These are phyloP conservation scores for Nemurella pictetii DNA, from an alignment of 2,888 invertebrate species.

Conservation along the genomic window DNA sequence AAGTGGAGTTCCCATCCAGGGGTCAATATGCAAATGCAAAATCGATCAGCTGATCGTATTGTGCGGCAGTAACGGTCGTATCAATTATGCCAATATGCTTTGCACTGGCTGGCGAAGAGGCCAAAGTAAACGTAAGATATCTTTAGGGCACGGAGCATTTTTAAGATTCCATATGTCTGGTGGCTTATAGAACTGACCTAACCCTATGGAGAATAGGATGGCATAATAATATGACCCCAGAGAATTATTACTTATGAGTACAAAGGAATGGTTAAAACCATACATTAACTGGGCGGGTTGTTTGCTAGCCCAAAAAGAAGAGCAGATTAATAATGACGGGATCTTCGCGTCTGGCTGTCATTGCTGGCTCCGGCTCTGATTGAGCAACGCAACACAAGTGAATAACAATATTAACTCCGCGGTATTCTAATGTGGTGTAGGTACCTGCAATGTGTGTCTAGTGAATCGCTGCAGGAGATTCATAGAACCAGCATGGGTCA, in stretches of 20 bases:
- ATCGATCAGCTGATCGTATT: not conserved
- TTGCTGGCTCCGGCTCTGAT: not conserved
- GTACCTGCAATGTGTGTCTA: not conserved
- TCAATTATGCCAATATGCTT: not conserved
- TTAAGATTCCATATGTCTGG: not conserved
- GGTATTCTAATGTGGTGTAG: not conserved
- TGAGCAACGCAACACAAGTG: not conserved
- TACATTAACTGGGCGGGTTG: not conserved
- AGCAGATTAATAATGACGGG: not conserved
- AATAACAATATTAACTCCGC: not conserved
- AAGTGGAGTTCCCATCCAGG: not conserved
- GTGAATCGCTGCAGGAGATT: not conserved
- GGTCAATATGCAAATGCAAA: constrained; percentile 9
- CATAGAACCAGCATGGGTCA: not conserved
- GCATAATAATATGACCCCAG: not conserved
- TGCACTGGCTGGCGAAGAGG: not conserved
- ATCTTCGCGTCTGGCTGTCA: not conserved
- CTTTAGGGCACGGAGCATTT: not conserved
- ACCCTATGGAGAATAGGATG: not conserved
- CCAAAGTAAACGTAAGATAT: not conserved
- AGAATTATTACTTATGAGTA: not conserved
- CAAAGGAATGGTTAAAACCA: not conserved
- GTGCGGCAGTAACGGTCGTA: not conserved
- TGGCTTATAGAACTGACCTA: not conserved
- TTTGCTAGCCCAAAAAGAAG: not conserved